These are phyloP conservation scores for Phalacrocorax carbo DNA, from an alignment of 2,113 vertebrate genomes.

Conservation along the genomic window DNA sequence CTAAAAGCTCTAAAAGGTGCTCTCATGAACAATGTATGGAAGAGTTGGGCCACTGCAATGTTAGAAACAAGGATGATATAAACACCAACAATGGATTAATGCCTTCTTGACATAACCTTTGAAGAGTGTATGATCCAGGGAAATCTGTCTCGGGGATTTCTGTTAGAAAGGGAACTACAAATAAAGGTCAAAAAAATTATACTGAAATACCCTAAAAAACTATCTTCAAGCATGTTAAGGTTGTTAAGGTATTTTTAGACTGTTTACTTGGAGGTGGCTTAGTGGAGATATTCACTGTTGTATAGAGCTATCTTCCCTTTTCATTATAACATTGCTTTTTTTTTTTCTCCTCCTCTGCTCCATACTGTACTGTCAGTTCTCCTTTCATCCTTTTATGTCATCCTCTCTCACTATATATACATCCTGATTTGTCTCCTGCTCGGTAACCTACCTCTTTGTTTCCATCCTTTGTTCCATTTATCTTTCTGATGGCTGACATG, in stretches of 20 bases:
- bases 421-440: constrained; percentile 8
- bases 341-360: not conserved
- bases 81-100: not conserved
- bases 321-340: not conserved
- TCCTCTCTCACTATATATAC: not conserved
- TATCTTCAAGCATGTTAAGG: not conserved
- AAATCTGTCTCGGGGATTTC: not conserved
- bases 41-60: not conserved
- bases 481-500: constrained; percentile 60
- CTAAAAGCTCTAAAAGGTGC: not conserved
- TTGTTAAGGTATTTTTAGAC: not conserved
- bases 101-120: not conserved
- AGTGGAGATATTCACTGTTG: not conserved
- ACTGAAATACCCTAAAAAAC: not conserved
- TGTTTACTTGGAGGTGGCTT: not conserved
- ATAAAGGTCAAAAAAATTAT: not conserved
- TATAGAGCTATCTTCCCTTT: not conserved
- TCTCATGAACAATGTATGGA: not conserved
- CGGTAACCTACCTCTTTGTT: constrained; percentile 49
- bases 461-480: constrained; percentile 53
- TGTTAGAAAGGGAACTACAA: not conserved
- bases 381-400: not conserved
- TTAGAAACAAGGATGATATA: not conserved
- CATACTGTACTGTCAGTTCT: not conserved
- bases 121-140: not conserved